Evolutionary conservation across 2,113 vertebrate genomes (phyloP).

Genomic region (Notechis scutatus): DNA sequence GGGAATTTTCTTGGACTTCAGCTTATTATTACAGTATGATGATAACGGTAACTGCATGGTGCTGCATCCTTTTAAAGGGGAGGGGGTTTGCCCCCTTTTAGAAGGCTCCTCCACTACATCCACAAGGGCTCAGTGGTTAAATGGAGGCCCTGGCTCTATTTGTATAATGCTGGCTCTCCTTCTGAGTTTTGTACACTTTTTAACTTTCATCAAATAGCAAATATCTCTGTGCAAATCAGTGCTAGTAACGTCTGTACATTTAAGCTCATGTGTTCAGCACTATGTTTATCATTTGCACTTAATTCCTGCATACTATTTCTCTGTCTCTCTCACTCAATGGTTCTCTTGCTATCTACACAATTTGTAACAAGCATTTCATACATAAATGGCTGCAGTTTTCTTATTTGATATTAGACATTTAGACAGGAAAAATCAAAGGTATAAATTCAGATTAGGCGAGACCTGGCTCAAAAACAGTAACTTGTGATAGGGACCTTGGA

Average conservation of each 20-base stretch:
- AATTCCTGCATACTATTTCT: neutral
- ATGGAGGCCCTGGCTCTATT: neutral
- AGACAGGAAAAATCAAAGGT: too few relatives aligned
- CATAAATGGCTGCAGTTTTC: neutral
- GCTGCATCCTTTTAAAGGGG: neutral
- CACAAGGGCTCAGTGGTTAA: neutral
- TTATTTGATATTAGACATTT: neutral
- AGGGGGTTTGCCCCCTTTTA: neutral
- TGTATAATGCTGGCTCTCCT: neutral
- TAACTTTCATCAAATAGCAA: neutral
- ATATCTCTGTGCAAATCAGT: neutral
- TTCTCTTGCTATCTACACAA: neutral
- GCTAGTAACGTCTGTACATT: neutral
- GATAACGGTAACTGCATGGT: neutral
- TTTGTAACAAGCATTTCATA: neutral
- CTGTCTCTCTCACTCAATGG: neutral
- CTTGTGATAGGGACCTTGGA: too few relatives aligned
- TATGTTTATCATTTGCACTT: neutral
- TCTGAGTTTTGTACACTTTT: neutral
- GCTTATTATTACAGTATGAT: neutral
- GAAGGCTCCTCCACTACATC: neutral
- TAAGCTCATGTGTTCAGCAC: neutral
- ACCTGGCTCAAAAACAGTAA: too few relatives aligned
- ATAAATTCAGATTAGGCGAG: too few relatives aligned
- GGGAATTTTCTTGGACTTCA: neutral